Percentiles rank a stretch among this genome's conserved stretches.
Conservation (phyloP, 2,888 invertebrate genomes). For the Idaea straminata region DNA sequence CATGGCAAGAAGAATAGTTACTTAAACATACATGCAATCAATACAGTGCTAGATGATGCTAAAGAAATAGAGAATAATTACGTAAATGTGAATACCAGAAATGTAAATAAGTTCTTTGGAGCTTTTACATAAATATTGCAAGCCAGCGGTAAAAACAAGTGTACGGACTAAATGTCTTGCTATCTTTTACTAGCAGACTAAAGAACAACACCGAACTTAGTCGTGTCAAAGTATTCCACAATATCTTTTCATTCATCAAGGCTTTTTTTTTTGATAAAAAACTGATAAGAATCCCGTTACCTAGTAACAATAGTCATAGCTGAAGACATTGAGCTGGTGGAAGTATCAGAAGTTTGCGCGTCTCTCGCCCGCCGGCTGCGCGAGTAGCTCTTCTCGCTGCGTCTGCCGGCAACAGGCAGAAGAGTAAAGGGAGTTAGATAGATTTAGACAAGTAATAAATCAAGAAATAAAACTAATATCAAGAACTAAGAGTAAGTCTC, state of each 20-base stretch:
- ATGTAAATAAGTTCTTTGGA: no score
- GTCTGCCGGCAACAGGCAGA: constrained; percentile 50
- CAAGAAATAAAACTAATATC: no score
- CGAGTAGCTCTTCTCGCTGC: constrained; percentile 73
- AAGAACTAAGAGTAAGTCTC: no score
- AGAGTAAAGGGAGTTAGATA: background rate
- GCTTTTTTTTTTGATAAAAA: background rate
- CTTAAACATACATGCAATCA: no score
- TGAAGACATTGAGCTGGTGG: constrained; percentile 72
- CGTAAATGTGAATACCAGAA: no score
- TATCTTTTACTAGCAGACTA: no score
- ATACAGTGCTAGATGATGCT: no score
- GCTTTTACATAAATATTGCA: no score
- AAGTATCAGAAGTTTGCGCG: constrained; percentile 63
- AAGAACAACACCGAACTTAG: constrained; percentile 2
- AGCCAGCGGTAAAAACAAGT: no score
- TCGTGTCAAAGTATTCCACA: background rate
- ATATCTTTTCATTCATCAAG: background rate
- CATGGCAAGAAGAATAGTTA: no score
- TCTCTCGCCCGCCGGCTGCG: constrained; percentile 54
- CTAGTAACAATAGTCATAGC: constrained; percentile 80
- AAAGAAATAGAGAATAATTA: no score
- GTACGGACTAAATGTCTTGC: no score
- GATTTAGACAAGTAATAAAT: background rate
- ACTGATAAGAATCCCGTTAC: constrained; percentile 27